A percentile compares a stretch with the other conserved stretches of the same genome.
Evolutionary conservation across 2,888 invertebrate genomes (phyloP).

Genomic region (Noctua janthina): DNA sequence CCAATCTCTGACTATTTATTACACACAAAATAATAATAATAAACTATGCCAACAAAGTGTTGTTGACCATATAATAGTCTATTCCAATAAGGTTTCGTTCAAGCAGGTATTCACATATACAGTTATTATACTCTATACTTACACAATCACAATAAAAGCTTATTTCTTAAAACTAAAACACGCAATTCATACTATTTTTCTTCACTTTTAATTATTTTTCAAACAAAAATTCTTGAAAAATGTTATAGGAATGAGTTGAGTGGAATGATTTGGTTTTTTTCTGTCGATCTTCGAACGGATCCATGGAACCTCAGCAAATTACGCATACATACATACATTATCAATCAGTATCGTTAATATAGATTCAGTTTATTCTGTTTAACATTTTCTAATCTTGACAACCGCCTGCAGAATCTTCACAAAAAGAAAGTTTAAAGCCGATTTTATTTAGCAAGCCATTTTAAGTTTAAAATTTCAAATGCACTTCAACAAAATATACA

Average conservation of each 20-base stretch:
- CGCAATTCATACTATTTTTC: neutral
- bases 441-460: neutral
- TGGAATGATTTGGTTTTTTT: constrained; percentile 31
- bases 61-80: neutral
- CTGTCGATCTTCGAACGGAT: neutral
- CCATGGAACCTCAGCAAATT: no score
- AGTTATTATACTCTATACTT: constrained; percentile 8
- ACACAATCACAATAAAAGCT: constrained; percentile 24
- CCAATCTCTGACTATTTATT: no score
- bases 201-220: neutral
- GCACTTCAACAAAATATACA: neutral
- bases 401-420: neutral
- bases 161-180: constrained; percentile 7
- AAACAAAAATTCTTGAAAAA: constrained; percentile 10
- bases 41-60: neutral
- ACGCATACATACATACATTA: neutral
- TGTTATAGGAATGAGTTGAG: constrained; percentile 24
- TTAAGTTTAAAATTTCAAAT: neutral
- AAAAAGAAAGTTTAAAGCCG: neutral
- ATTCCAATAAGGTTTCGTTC: neutral
- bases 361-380: neutral
- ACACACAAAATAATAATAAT: neutral
- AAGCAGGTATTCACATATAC: constrained; percentile 5
- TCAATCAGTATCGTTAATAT: neutral
- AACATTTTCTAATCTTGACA: neutral